Evolutionary conservation across 2,888 invertebrate genomes (phyloP), one percentile per base, ranked within the genome.

Genomic region (Oscheius myriophilus): DNA sequence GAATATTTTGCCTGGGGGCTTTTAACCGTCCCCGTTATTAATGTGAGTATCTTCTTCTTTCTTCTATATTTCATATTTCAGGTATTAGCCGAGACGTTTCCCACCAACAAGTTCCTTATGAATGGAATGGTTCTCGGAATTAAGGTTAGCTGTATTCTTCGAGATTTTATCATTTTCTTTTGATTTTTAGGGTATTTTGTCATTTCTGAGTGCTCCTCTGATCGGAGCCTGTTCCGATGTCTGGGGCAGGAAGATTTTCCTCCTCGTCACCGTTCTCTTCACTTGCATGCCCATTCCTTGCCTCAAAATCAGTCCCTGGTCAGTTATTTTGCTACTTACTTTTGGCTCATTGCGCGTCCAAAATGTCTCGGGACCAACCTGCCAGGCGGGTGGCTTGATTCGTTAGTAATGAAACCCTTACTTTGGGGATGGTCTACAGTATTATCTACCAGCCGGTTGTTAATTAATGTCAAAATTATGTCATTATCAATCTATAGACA

Each of bases 1-100:
- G 98, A 99, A 90, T 99, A 97, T 90, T 99, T 98, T 90, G 95
- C 97, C 81, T 98, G 98, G 97, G 98, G 98, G 65, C 91, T 98
- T 80, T 91, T 98, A 78, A 98, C 97, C 76, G 94, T 96, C 91
- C 97, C 98, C 70, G 93, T 97, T 87, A 98, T 98, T 89, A 90
- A 91, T 80, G 92, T 92, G 88, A 89, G 90, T 88, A 64, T 58
- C 25, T 11, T 6, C 21, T 18, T 16, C 12, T 18, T 14, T 39
- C 16, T 3, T 41, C 16, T 42, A 1, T 25, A 53, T 52, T 42
- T 18, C 12, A 25, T 43, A 41, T 58, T 88, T 57, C 86, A 91
- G 91, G 94, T 94, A 84, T 90, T 99, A 80, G 96, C 97, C 89
- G 93, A 92, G 84, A 97, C 97, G 70, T 98, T 98, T 90, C 97